Conservation (phyloP, 2,888 invertebrate species). For the Trissoscelio sp. region DNA sequence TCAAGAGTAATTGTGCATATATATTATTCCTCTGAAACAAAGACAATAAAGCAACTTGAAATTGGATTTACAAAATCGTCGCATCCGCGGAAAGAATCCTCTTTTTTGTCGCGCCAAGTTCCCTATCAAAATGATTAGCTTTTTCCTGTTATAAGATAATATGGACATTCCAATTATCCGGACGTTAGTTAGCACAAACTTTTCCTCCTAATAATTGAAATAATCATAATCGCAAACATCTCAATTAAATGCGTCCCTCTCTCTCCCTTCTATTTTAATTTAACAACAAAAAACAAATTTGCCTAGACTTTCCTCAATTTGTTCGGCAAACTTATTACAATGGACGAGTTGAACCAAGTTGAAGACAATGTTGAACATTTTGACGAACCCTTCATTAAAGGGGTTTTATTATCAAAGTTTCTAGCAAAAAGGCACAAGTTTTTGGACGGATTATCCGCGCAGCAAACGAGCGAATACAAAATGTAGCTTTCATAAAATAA, state of each 20-base stretch:
- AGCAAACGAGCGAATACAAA: neutral
- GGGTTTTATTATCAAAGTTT: too few species aligned
- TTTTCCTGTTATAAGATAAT: slow-evolving; percentile 20
- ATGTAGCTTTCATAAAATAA: slow-evolving; percentile 22
- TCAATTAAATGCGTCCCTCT: neutral
- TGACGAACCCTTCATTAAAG: neutral
- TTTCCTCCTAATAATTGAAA: slow-evolving; percentile 19
- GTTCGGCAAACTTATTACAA: too few species aligned
- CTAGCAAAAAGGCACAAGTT: neutral
- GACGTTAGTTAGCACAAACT: slow-evolving; percentile 12
- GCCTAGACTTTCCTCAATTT: too few species aligned
- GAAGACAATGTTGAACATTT: too few species aligned
- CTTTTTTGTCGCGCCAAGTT: slow-evolving; percentile 1
- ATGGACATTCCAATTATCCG: slow-evolving; percentile 8
- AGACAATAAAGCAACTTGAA: neutral
- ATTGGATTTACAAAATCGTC: neutral
- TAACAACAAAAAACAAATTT: too few species aligned
- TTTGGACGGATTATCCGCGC: slow-evolving; percentile 19
- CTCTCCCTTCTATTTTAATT: neutral
- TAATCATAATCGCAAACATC: slow-evolving; percentile 12
- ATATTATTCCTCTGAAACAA: too few species aligned
- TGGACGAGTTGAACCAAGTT: too few species aligned
- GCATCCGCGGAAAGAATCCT: neutral
- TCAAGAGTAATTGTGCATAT: too few species aligned
- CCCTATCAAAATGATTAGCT: slow-evolving; percentile 18